Base-by-base conservation (phyloP, 2,113 vertebrate genomes). In the Thomomys bottae region DNA sequence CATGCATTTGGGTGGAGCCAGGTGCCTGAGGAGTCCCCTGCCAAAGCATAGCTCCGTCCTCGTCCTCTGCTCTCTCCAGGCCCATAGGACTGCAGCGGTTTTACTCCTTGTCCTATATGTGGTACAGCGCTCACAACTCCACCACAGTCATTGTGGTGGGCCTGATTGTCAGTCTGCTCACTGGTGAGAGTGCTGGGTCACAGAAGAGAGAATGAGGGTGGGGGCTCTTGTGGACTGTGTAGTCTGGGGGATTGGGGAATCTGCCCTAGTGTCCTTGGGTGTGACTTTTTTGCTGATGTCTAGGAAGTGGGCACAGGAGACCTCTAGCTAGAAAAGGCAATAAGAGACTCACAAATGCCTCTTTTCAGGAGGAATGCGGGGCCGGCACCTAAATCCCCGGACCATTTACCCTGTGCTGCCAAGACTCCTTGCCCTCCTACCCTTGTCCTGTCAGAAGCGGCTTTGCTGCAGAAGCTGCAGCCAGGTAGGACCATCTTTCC, bases 71-170 rank as follows among this genome's bases (percentile, higher is more conserved):
- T 80, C 83, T 67, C 26, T 94, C 24, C 94, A 99, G 99, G 94
- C 97, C 97, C 0, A 95, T 97, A 0, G 99, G 99, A 36, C 96
- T 99, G 70, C 98, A 98, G 93, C 98, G 96, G 0, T 97, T 99
- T 68, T 99, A 99, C 92, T 98, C 97, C 10, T 93, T 99, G 95
- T 99, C 99, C 5, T 99, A 99, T 95, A 97, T 99, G 97, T 99
- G 99, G 99, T 99, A 99, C 97, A 99, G 99, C 0, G 99, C 99
- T 82, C 99, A 99, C 97, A 99, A 99, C 96, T 99, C 99, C 9
- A 96, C 98, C 93, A 99, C 98, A 0, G 99, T 99, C 94, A 98
- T 99, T 59, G 87, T 99, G 71, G 99, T 99, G 87, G 99, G 99
- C 54, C 97, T 99, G 63, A 61, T 98, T 36, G 98, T 99, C 98